Percentiles rank a stretch among this genome's conserved stretches.
Conservation (phyloP, 2,888 invertebrate genomes). For the Scelioninae gen. 2 region DNA sequence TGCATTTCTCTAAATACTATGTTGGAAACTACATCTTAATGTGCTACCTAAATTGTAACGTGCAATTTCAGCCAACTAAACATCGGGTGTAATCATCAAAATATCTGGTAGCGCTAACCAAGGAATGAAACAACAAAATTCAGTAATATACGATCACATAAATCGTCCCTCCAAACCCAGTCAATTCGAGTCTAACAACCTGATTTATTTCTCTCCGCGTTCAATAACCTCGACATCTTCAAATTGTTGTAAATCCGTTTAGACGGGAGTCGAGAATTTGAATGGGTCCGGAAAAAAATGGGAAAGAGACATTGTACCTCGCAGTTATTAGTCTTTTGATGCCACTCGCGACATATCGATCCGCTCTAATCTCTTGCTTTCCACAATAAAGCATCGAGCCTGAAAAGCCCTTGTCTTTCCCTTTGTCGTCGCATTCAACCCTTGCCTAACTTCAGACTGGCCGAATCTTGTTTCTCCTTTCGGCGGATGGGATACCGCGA, state of each 20-base stretch:
- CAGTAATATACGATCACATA: no score
- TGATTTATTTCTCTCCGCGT: no score
- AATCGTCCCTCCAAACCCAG: no score
- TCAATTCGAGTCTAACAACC: no score
- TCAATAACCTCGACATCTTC: background rate
- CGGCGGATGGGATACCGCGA: constrained; percentile 32
- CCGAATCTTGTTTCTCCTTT: constrained; percentile 38
- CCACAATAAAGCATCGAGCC: constrained; percentile 55
- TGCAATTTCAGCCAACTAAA: no score
- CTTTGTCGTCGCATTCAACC: constrained; percentile 51
- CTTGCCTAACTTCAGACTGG: constrained; percentile 34
- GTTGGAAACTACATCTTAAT: no score
- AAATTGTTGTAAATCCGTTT: background rate
- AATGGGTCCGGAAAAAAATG: constrained; percentile 24
- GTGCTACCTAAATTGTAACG: no score
- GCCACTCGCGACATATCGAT: constrained; percentile 52
- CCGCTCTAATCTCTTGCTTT: constrained; percentile 55
- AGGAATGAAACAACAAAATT: no score
- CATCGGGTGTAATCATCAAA: no score
- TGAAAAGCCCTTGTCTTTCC: constrained; percentile 51
- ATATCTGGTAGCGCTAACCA: no score
- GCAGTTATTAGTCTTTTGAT: constrained; percentile 56
- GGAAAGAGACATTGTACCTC: constrained; percentile 45
- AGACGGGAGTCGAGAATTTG: constrained; percentile 2
- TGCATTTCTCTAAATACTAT: no score